phyloP scores from a whole-genome alignment of 2,113 vertebrate species.

The Symphodus melops region DNA sequence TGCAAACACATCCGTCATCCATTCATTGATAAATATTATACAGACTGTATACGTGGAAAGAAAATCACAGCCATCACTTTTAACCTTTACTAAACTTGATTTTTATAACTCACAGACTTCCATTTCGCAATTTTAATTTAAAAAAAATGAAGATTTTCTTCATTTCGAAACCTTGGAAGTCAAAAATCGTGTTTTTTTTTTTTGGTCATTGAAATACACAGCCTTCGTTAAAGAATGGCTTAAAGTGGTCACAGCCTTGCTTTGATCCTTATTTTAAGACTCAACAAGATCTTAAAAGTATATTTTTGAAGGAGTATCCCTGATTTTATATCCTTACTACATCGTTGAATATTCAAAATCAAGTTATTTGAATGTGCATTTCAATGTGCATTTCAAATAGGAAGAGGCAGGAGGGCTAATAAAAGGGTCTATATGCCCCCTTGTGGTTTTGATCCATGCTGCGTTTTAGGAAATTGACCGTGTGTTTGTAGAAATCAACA shows the following conservation, averaged over 20 bases:
- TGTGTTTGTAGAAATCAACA: background rate
- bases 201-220: background rate
- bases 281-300: background rate
- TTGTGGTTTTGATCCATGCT: constrained; percentile 66
- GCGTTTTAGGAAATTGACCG: background rate
- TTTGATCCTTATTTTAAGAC: background rate
- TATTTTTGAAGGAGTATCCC: too few relatives aligned
- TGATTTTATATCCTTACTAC: background rate
- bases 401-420: constrained; percentile 17
- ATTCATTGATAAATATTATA: background rate
- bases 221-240: background rate
- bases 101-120: background rate
- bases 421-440: constrained; percentile 71
- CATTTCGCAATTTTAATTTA: background rate
- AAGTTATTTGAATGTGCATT: constrained; percentile 40
- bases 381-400: constrained; percentile 36
- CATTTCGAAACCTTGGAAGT: background rate
- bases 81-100: background rate
- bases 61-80: background rate
- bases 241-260: background rate
- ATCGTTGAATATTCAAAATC: constrained; percentile 12
- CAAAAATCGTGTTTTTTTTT: background rate
- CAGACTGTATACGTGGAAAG: background rate
- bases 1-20: background rate
- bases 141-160: background rate